phyloP scores from a whole-genome alignment of 2,888 invertebrate genomes.

The Aleiodes alternator region DNA sequence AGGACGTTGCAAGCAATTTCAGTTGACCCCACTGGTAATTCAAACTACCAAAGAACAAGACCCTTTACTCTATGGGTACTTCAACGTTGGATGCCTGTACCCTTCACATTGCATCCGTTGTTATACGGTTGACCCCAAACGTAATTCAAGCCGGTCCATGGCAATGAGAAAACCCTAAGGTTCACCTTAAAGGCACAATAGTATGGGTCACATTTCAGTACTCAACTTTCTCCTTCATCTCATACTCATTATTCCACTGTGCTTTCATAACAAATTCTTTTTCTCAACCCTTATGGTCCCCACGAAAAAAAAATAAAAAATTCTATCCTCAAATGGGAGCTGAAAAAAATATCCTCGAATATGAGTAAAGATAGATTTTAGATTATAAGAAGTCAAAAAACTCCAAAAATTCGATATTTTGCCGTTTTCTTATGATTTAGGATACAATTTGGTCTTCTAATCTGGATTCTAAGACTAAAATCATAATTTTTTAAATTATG shows the following conservation, averaged over 20 bases:
- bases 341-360: too few species aligned
- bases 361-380: too few species aligned
- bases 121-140: constrained; percentile 49
- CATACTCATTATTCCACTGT: constrained; percentile 21
- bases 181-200: constrained; percentile 51
- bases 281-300: not conserved
- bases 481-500: too few species aligned
- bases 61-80: constrained; percentile 38
- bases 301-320: too few species aligned
- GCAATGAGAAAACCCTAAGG: constrained; percentile 50
- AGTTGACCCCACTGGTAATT: constrained; percentile 53
- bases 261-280: not conserved
- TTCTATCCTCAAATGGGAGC: too few species aligned
- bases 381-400: too few species aligned
- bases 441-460: too few species aligned
- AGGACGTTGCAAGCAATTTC: constrained; percentile 49
- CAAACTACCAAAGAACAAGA: constrained; percentile 51
- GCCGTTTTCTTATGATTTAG: too few species aligned
- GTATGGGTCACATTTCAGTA: constrained; percentile 52
- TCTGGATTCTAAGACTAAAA: too few species aligned
- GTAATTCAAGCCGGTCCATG: constrained; percentile 52
- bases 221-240: constrained; percentile 42
- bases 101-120: constrained; percentile 32
- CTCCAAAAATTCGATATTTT: too few species aligned
- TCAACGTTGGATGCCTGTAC: constrained; percentile 29